phyloP scores from a whole-genome alignment of 35 echinoderm and acorn worm species.

The Heliocidaris tuberculata region DNA sequence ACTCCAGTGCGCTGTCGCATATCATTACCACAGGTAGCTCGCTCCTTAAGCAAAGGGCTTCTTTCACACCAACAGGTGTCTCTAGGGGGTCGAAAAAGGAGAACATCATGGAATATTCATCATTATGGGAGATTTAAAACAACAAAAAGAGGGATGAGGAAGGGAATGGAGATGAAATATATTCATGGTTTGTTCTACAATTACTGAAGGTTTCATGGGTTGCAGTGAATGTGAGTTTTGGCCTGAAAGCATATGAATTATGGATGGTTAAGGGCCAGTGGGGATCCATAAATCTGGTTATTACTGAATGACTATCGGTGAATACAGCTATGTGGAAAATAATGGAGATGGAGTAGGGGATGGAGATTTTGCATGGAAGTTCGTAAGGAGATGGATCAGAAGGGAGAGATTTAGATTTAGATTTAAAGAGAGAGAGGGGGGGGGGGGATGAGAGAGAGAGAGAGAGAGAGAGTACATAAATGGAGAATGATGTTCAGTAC shows the following conservation, averaged over 20 bases:
- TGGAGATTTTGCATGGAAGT: background rate
- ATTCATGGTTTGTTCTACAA: conserved; percentile 7
- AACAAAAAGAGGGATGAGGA: background rate
- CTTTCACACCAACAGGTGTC: conserved; percentile 7
- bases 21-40: background rate
- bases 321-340: background rate
- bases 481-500: background rate
- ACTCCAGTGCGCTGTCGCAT: background rate
- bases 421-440: too few species aligned
- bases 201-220: background rate
- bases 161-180: background rate
- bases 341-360: background rate
- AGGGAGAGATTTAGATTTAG: background rate
- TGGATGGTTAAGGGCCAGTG: background rate
- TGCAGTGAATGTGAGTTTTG: background rate
- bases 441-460: too few species aligned
- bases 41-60: background rate
- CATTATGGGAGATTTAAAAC: background rate
- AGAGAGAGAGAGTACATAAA: background rate
- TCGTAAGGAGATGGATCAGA: background rate
- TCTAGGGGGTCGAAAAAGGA: background rate
- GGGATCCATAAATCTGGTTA: background rate
- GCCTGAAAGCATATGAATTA: background rate
- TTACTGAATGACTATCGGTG: background rate
- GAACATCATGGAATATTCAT: background rate